A percentile compares a stretch with the other conserved stretches of the same genome.
Conservation (phyloP, 2,888 invertebrate species). For the Habroteleia sp. region DNA sequence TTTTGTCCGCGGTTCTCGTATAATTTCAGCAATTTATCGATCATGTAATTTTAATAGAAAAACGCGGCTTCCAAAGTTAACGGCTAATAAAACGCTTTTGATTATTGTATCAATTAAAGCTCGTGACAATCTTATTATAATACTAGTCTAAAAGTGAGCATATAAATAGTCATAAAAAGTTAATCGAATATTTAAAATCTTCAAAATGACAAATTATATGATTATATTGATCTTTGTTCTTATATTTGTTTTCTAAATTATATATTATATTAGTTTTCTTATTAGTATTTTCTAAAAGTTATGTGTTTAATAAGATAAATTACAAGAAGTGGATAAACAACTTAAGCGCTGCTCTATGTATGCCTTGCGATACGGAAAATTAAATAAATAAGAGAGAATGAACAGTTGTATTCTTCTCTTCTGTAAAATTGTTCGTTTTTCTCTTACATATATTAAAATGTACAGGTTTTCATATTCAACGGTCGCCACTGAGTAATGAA, state of each 20-base stretch:
- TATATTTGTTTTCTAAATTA: too few species aligned
- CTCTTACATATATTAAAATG: slow-evolving; percentile 37
- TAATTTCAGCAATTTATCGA: slow-evolving; percentile 24
- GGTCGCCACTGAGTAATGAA: slow-evolving; percentile 24
- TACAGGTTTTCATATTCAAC: too few species aligned
- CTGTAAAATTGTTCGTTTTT: slow-evolving; percentile 35
- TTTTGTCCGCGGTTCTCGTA: slow-evolving; percentile 11
- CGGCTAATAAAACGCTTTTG: slow-evolving; percentile 26
- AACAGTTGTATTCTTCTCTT: slow-evolving; percentile 2
- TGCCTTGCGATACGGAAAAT: too few species aligned
- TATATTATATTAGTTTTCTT: too few species aligned
- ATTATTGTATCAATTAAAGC: slow-evolving; percentile 37
- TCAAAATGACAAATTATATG: too few species aligned
- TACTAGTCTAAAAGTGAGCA: too few species aligned
- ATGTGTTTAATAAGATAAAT: too few species aligned
- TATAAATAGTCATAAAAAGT: too few species aligned
- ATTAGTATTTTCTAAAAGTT: too few species aligned
- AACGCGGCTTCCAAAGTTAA: slow-evolving; percentile 22
- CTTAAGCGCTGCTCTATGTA: not conserved
- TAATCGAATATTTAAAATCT: too few species aligned
- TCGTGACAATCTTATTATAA: slow-evolving; percentile 11
- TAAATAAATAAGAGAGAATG: not conserved
- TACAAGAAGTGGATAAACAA: too few species aligned
- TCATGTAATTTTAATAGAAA: slow-evolving; percentile 30
- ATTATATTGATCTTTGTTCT: too few species aligned